Base-by-base conservation (phyloP, 2,797 vertebrate genomes). In the Aeoliscus strigatus region DNA sequence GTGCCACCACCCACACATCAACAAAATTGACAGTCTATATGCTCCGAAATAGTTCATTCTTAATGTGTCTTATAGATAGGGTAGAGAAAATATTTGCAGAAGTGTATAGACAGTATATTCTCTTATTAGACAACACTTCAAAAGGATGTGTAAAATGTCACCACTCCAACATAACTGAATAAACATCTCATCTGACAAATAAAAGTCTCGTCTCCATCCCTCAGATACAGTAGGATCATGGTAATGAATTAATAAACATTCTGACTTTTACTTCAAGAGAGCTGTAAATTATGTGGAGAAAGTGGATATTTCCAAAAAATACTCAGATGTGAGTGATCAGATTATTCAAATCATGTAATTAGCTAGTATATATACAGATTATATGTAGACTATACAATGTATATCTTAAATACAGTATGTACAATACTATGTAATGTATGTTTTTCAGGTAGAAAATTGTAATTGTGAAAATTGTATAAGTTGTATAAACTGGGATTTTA, bases 71-170 rank as follows among this genome's bases (percentile, higher is more conserved):
- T 43, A 48, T 9, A 47, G 13, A 49, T 41, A 10, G 39, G 51
- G 44, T 34, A 25, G 61, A 56, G 35, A 11, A 32, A 35, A 41
- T 23, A 43, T 79, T 36, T 77, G 45, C 77, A 56, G 47, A 66
- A 60, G 55, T 80, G 71, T 66, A 68, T 60, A 69, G n/a, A n/a
- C n/a, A n/a, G n/a, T 73, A 67, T 42, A 50, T 55, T 58, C 34
- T 75, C 49, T 73, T 62, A 28, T 64, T 60, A 62, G 44, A 33
- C 58, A 41, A 59, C 14, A 51, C 28, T 44, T 51, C 9, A 18
- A 35, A 53, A 18, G 25, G 34, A 47, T 25, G 35, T 50, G 29
- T 50, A 47, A 42, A 54, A 26, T 46, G 5, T 12, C 13, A 31
- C 40, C 51, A 49, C 28, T 64, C 42, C 38, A 56, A 16, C 63